Evolutionary conservation across 2,888 invertebrate genomes (phyloP).

Genomic region (Tipula unca): DNA sequence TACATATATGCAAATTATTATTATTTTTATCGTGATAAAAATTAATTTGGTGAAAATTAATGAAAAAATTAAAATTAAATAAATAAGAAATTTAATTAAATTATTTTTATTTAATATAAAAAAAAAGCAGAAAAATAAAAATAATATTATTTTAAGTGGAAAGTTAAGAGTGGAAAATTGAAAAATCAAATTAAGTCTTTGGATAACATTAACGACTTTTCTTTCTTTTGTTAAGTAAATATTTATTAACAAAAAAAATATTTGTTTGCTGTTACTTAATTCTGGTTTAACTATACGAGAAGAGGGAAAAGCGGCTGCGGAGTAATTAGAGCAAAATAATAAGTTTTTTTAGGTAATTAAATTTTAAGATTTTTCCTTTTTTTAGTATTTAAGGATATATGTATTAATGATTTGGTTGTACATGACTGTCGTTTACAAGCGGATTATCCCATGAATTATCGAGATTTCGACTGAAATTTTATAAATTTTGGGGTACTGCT

Average conservation of each 20-base stretch:
- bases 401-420: neutral
- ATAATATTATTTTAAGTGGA: neutral
- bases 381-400: neutral
- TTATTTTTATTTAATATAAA: neutral
- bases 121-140: neutral
- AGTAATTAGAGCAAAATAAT: neutral
- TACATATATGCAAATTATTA: neutral
- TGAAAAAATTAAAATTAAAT: neutral
- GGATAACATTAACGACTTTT: constrained; percentile 14
- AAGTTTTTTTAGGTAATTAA: neutral
- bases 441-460: neutral
- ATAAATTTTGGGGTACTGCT: neutral
- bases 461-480: neutral
- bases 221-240: neutral
- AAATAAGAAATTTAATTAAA: neutral
- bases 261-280: neutral
- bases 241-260: neutral
- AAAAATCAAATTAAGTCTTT: constrained; percentile 8
- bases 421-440: neutral
- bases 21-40: neutral
- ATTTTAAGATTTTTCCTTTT: neutral
- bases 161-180: neutral
- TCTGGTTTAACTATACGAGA: neutral
- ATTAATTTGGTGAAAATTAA: neutral
- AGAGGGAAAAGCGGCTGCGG: neutral